A percentile compares a stretch with the other conserved stretches of the same genome.
phyloP scores from a whole-genome alignment of 2,888 invertebrate species.

The Plusia festucae region DNA sequence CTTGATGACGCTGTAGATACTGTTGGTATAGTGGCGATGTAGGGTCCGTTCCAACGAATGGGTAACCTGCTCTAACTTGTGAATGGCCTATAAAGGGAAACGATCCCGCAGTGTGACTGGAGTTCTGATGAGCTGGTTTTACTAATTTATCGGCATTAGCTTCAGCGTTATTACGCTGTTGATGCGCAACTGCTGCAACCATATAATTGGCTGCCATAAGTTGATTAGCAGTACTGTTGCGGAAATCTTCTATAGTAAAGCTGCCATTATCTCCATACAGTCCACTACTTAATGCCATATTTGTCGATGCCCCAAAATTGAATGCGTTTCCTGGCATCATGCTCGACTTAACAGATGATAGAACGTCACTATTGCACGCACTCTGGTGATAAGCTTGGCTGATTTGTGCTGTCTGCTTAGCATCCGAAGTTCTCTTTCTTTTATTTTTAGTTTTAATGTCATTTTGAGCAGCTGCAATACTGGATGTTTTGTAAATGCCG shows the following conservation, averaged over 20 bases:
- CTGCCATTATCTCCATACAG: constrained; percentile 91
- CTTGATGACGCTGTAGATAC: constrained; percentile 91
- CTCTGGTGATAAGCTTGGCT: constrained; percentile 88
- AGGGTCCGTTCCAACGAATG: constrained; percentile 90
- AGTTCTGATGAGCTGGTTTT: constrained; percentile 86
- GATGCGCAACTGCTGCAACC: constrained; percentile 85
- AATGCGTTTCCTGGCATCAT: constrained; percentile 95
- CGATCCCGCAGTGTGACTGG: constrained; percentile 77
- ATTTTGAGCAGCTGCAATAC: constrained; percentile 62
- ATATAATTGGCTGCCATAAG: constrained; percentile 89
- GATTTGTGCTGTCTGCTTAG: constrained; percentile 73
- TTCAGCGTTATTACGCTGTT: constrained; percentile 78
- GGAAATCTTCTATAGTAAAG: constrained; percentile 91
- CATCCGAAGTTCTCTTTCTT: constrained; percentile 77
- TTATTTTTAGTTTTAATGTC: constrained; percentile 78
- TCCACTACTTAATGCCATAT: constrained; percentile 88
- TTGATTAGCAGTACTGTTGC: constrained; percentile 90
- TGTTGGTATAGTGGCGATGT: constrained; percentile 93
- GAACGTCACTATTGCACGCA: constrained; percentile 88
- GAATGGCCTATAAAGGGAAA: constrained; percentile 91
- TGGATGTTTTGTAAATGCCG: constrained; percentile 74
- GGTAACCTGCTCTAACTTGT: constrained; percentile 90
- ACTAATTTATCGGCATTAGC: constrained; percentile 78
- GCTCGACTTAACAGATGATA: constrained; percentile 84
- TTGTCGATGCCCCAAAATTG: constrained; percentile 93